A percentile compares a stretch with the other conserved stretches of the same genome.
Evolutionary conservation across 2,113 vertebrate genomes (phyloP).

Genomic region (Brienomyrus longianalis): DNA sequence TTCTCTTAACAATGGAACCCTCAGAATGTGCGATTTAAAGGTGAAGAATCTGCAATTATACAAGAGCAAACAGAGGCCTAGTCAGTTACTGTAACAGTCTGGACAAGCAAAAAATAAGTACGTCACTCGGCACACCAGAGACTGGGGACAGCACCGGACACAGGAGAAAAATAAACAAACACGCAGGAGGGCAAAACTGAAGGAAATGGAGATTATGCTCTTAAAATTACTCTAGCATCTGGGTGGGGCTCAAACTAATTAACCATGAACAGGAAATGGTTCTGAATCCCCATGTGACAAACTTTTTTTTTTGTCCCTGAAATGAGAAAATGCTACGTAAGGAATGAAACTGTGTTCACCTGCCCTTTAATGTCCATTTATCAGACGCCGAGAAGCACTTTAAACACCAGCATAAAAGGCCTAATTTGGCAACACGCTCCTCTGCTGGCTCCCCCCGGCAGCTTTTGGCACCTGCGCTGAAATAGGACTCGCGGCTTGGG

Average conservation of each 20-base stretch:
- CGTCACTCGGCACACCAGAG: neutral
- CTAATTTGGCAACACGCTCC: neutral
- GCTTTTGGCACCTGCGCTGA: constrained; percentile 22
- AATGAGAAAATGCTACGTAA: neutral
- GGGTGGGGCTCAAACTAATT: constrained; percentile 16
- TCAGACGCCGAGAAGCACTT: neutral
- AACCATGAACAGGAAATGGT: constrained; percentile 20
- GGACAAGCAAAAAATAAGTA: neutral
- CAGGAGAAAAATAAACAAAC: neutral
- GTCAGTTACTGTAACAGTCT: neutral
- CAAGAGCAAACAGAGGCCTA: neutral
- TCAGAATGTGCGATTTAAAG: neutral
- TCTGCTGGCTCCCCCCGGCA: neutral
- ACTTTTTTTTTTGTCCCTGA: neutral
- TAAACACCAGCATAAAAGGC: neutral
- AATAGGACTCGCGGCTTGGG: neutral
- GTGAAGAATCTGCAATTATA: neutral
- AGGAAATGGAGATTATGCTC: constrained; percentile 11
- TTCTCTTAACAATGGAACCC: neutral
- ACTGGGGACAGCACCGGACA: neutral
- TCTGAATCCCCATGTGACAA: constrained; percentile 8
- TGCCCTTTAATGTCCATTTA: neutral
- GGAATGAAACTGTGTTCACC: neutral
- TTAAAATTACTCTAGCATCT: neutral
- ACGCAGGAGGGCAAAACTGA: neutral